Evolutionary conservation across 2,797 vertebrate genomes (phyloP), one percentile per base, ranked within the genome.

Genomic region (Neopelma chrysocephalum): DNA sequence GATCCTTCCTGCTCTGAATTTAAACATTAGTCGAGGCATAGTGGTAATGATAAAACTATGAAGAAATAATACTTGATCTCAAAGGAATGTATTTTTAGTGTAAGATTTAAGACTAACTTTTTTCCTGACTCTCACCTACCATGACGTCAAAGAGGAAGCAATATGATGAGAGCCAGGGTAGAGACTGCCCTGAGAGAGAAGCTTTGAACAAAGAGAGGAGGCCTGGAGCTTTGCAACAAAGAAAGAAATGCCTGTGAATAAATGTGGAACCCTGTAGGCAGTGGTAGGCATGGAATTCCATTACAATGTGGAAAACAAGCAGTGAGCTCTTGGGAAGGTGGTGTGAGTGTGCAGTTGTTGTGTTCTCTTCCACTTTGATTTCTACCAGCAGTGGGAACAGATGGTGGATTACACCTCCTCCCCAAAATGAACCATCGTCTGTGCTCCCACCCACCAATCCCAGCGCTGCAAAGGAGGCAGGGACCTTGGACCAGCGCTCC

Each of bases 381-480:
- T 45, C 66, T 71, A 50, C 60, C 75, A 94, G 51, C 89, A 87
- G 89, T 57, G 62, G 90, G 71, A 95, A 92, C 86, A 96, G 94
- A 96, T 97, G 95, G 94, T 2, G 3, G 34, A 42, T 90, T 89
- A 29, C 68, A 87, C 60, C 75, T 80, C 75, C 83, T 94, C 68
- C 90, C 78, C 78, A 79, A 89, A 95, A 84, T 0, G 34, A 92
- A 34, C 83, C 42, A 32, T 64, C 64, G n/a, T 45, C 76, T 83
- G 42, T 0, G 0, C n/a, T 86, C 76, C 86, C 73, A 79, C 79
- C 84, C 58, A 69, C 61, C 43, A 94, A 32, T 79, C 50, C 48
- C 70, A 48, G 91, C 2, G 1, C 77, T 89, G 77, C 1, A 16
- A 53, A 66, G 22, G 85, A 90, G 56, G 31, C 85, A 96, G 82